Evolutionary conservation across 1,140 invertebrate species (phyloP), one percentile per base, ranked within the genome.

Genomic region (Drosophila pseudoobscura): DNA sequence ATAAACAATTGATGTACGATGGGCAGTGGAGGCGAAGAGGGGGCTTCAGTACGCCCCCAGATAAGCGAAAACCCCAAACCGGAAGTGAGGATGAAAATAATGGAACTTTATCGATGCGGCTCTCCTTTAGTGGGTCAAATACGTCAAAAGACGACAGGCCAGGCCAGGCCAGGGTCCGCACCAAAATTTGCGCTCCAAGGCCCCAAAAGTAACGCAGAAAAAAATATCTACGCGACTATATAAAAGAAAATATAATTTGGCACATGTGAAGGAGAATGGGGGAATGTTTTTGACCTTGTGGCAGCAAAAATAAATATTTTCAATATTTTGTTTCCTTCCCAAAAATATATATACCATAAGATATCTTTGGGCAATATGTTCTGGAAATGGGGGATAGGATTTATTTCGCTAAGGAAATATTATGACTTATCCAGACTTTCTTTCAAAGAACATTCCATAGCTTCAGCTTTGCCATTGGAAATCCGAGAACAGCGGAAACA

Each of bases 81-180:
- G 78, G 78, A 82, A 82, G 69, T 74, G 63, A 43, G 31, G 29
- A 26, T 45, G 13, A 49, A 39, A 59, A 44, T 50, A 43, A 64
- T 60, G 29, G 49, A 61, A 69, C 41, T 41, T 62, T 39, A 13
- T 61, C 52, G 64, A 1, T 31, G 29, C 8, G 8, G 64, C 45
- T 24, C n/a, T 50, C 35, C 49, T 44, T 85, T 60, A 80, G 66
- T 84, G 57, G 80, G 80, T 84, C 80, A 84, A 64, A 80, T 77
- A 57, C 80, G 66, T 70, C 66, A 70, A 70, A 57, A 70, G 45
- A 9, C 45, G 63, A 69, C 64, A 69, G 65, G 35, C 35, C 35
- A 50, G 65, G 35, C 35, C 35, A 50, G 66, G 63, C 65, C 47
- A 31, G 31, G 31, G 5, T 5, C 26, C 26, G 26, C 26, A 26